Conservation (phyloP, 30 jellyfish, hydroid and myxozoan genomes). For the Turritopsis dohrnii region DNA sequence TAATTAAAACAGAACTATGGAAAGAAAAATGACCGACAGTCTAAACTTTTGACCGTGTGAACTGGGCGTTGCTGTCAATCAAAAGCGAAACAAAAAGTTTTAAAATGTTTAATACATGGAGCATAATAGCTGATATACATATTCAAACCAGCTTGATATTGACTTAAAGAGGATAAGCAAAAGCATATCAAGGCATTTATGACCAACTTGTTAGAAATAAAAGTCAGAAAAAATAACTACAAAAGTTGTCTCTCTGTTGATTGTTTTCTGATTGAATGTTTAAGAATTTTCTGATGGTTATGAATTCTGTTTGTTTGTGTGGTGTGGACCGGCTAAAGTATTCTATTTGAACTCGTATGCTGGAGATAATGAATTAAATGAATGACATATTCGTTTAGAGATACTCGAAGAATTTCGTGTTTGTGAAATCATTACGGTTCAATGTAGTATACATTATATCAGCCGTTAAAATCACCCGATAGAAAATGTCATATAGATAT, state of each 20-base stretch:
- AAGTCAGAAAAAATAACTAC: neutral
- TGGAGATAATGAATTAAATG: neutral
- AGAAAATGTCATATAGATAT: slow-evolving; percentile 22
- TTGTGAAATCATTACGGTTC: neutral
- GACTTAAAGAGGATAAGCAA: neutral
- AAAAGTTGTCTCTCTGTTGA: neutral
- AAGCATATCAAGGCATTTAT: neutral
- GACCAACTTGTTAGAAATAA: neutral
- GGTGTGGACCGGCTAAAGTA: neutral
- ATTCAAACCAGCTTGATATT: neutral
- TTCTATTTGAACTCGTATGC: too few species aligned
- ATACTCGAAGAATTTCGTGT: neutral
- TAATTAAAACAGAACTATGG: too few species aligned
- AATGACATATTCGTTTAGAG: neutral
- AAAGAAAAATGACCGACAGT: neutral
- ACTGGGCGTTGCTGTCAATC: neutral
- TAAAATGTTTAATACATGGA: neutral
- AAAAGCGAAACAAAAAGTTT: neutral
- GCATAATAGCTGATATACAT: neutral
- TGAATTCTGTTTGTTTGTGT: neutral
- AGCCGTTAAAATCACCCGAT: neutral
- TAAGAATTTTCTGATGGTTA: neutral
- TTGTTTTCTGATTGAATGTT: neutral
- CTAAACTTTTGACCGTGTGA: neutral
- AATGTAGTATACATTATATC: too few species aligned